These are phyloP conservation scores for Dryoscopus gambensis DNA, from an alignment of 2,113 vertebrate species.

Conservation along the genomic window DNA sequence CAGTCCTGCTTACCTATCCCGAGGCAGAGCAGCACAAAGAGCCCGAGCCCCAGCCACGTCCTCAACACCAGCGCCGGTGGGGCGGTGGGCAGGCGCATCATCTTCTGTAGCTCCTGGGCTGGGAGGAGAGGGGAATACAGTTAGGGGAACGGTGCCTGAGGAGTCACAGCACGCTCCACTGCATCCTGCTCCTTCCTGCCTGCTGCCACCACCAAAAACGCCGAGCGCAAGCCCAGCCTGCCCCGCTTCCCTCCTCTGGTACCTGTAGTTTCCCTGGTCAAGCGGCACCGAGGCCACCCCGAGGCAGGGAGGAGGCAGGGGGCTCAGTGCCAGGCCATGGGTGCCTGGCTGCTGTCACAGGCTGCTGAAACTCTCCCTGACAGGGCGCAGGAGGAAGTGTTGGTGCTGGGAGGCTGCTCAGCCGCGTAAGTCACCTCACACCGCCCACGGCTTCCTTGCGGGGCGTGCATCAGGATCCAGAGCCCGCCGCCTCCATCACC, in stretches of 20 bases:
- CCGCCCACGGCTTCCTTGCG: background rate
- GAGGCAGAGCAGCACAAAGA: background rate
- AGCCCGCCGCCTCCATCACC: fast-evolving
- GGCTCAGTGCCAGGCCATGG: background rate
- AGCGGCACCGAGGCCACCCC: background rate
- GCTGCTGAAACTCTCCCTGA: fast-evolving
- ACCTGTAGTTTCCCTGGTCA: background rate
- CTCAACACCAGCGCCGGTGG: fast-evolving
- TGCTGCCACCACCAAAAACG: background rate
- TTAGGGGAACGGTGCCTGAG: fast-evolving
- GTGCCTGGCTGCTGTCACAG: background rate
- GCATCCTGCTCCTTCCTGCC: background rate
- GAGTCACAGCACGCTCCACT: background rate
- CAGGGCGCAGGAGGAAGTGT: background rate
- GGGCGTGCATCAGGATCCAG: background rate
- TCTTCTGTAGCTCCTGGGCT: background rate
- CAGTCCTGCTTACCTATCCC: background rate
- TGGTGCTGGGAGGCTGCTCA: fast-evolving
- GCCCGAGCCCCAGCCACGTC: background rate
- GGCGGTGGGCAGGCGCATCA: background rate
- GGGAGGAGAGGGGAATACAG: background rate
- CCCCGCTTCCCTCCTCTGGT: fast-evolving
- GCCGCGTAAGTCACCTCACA: background rate
- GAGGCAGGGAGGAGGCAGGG: background rate
- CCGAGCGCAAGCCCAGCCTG: background rate